Conservation (phyloP, 2,113 vertebrate genomes). For the Vireo altiloquus region DNA sequence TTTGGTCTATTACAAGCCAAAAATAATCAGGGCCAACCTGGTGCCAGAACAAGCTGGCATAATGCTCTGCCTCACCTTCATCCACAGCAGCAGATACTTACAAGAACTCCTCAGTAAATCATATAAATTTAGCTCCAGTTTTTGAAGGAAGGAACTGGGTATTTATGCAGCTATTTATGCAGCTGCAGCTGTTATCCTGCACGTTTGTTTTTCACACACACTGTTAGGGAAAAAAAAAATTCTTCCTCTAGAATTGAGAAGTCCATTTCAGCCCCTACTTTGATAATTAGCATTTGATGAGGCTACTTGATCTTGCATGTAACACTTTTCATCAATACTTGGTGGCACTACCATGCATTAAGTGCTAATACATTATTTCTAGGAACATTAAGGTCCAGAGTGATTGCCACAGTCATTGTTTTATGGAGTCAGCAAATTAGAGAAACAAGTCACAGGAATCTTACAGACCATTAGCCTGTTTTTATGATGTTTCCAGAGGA, state of each 20-base stretch:
- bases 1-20: neutral
- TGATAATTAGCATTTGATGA: constrained; percentile 48
- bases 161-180: constrained; percentile 38
- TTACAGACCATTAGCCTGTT: neutral
- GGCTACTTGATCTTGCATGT: constrained; percentile 1
- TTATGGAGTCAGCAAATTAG: constrained; percentile 34
- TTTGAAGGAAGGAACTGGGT: constrained; percentile 25
- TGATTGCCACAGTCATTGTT: constrained; percentile 44
- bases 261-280: neutral
- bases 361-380: constrained; percentile 32
- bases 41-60: neutral
- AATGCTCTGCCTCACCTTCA: neutral
- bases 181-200: constrained; percentile 25
- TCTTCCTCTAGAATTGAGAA: neutral
- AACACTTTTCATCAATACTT: constrained; percentile 22
- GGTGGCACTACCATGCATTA: neutral
- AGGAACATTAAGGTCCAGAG: constrained; percentile 24
- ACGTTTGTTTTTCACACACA: neutral
- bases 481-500: constrained; percentile 12
- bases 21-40: neutral
- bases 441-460: neutral
- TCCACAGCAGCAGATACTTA: neutral
- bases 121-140: neutral
- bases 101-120: neutral
- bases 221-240: neutral